Evolutionary conservation across 2,888 invertebrate species (phyloP).

Genomic region (Heliconius hortense): DNA sequence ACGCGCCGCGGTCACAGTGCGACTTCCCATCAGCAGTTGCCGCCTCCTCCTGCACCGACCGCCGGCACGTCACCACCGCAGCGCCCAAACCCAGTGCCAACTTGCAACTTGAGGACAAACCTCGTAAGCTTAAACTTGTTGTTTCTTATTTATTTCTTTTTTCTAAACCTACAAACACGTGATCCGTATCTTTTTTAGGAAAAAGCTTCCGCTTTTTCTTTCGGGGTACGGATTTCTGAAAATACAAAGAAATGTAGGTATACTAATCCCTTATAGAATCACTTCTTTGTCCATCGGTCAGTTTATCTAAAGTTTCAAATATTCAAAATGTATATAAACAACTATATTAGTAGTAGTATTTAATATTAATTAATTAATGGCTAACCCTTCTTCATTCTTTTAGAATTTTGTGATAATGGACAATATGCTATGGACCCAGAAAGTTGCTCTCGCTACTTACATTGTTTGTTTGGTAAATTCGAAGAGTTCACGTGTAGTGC

Average conservation of each 20-base stretch:
- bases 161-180: not conserved
- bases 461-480: conserved; percentile 90
- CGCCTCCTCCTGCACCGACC: conserved; percentile 83
- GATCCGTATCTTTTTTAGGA: too few species aligned
- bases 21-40: conserved; percentile 84
- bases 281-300: not conserved
- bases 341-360: too few species aligned
- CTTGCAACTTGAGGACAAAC: conserved; percentile 52
- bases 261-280: too few species aligned
- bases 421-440: conserved; percentile 84
- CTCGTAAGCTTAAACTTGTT: conserved; percentile 46
- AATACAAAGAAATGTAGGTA: too few species aligned
- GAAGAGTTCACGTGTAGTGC: conserved; percentile 87
- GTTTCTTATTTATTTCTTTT: not conserved
- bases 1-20: conserved; percentile 84
- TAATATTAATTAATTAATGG: not conserved
- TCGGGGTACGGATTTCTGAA: too few species aligned
- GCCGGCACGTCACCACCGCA: conserved; percentile 56
- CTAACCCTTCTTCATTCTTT: conserved; percentile 37
- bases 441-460: conserved; percentile 88
- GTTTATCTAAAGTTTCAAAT: not conserved
- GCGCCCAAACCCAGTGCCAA: conserved; percentile 55
- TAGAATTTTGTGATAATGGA: conserved; percentile 83
- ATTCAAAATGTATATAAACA: not conserved
- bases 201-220: too few species aligned